These are phyloP conservation scores for Helicoverpa assulta DNA, from an alignment of 2,888 invertebrate genomes.

Conservation along the genomic window DNA sequence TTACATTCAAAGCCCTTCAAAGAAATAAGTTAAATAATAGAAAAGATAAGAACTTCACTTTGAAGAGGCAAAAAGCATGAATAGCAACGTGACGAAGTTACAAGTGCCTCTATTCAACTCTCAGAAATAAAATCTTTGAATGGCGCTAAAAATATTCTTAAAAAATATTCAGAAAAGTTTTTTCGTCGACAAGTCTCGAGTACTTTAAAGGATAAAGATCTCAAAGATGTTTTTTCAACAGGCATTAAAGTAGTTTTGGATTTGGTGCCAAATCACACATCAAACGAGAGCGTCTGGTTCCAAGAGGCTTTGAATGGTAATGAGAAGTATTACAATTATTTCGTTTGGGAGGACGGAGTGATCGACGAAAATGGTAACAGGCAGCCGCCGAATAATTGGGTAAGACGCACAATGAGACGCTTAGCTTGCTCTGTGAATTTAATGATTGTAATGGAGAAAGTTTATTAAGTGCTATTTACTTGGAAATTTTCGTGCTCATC, in stretches of 20 bases:
- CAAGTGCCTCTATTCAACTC: slow-evolving; percentile 30
- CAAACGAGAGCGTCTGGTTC: slow-evolving; percentile 96
- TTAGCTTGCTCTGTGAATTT: slow-evolving; percentile 21
- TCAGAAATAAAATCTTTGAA: slow-evolving; percentile 22
- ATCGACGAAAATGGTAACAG: slow-evolving; percentile 82
- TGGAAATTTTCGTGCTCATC: slow-evolving; percentile 3
- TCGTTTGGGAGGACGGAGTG: slow-evolving; percentile 92
- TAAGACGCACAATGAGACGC: slow-evolving; percentile 71
- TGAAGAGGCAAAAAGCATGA: slow-evolving; percentile 15
- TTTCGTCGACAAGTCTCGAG: slow-evolving; percentile 5
- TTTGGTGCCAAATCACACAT: slow-evolving; percentile 94
- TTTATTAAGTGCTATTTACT: slow-evolving; percentile 35
- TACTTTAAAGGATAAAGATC: slow-evolving; percentile 12
- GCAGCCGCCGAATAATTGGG: slow-evolving; percentile 94
- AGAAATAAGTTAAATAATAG: slow-evolving; percentile 9
- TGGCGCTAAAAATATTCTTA: slow-evolving; percentile 25
- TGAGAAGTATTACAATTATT: slow-evolving; percentile 92
- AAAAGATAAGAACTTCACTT: slow-evolving; percentile 8
- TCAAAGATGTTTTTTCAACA: slow-evolving; percentile 60
- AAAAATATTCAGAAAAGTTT: slow-evolving; percentile 22
- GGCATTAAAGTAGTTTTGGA: slow-evolving; percentile 91
- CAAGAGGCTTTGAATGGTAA: slow-evolving; percentile 91
- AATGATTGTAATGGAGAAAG: slow-evolving; percentile 39
- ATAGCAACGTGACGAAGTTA: slow-evolving; percentile 30
- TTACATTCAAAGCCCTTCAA: background rate